Conservation (phyloP, 1,140 invertebrate genomes). For the Panonychus citri region DNA sequence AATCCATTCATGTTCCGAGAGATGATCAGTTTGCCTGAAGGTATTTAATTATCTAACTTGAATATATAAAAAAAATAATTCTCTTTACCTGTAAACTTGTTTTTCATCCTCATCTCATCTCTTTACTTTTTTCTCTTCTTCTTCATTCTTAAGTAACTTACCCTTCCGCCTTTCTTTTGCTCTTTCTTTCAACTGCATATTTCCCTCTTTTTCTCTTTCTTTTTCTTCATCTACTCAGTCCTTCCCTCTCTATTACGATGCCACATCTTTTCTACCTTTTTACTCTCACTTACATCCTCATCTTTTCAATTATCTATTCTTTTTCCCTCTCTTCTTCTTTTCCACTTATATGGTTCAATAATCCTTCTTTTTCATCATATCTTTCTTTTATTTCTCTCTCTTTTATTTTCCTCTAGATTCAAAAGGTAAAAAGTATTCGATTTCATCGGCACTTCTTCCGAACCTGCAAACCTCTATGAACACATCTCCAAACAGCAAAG, state of each 20-base stretch:
- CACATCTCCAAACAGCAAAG: not conserved
- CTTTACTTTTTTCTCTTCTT: not conserved
- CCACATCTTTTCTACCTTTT: not conserved
- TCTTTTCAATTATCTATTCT: not conserved
- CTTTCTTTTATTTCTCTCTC: too few species aligned
- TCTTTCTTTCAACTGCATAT: too few species aligned
- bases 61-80: too few species aligned
- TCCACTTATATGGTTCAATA: not conserved
- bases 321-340: not conserved
- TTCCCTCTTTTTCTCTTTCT: too few species aligned
- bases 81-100: not conserved
- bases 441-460: not conserved
- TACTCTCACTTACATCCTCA: too few species aligned
- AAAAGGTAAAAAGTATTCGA: not conserved
- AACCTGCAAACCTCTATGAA: not conserved
- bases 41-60: not conserved
- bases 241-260: not conserved
- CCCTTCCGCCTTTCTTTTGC: not conserved
- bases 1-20: constrained; percentile 29
- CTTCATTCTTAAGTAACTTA: not conserved
- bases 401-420: not conserved
- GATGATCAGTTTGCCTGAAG: constrained; percentile 4
- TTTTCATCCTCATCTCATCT: too few species aligned
- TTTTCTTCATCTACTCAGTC: too few species aligned
- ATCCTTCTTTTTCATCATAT: too few species aligned